Conservation (phyloP, 2,113 vertebrate genomes). For the Muscicapa adusta region DNA sequence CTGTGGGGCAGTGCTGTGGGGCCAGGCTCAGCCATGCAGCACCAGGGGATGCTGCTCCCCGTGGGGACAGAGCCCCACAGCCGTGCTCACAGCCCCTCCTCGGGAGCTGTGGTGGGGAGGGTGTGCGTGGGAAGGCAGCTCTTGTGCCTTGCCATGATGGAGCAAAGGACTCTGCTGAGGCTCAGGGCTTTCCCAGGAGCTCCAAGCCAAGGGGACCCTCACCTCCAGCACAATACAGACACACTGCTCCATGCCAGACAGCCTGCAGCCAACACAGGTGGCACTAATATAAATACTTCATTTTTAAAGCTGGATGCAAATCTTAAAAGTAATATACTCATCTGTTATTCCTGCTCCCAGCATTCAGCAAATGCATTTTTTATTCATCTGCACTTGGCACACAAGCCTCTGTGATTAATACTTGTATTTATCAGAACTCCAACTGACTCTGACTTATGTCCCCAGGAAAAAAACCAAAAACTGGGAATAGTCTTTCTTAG, state of each 20-base stretch:
- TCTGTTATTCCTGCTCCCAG: background rate
- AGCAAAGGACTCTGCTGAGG: background rate
- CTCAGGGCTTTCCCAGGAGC: background rate
- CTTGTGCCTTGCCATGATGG: fast-evolving
- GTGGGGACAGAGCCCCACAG: fast-evolving
- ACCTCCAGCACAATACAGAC: background rate
- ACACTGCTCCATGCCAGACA: background rate
- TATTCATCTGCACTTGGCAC: background rate
- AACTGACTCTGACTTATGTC: background rate
- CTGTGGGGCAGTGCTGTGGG: background rate
- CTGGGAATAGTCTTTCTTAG: background rate
- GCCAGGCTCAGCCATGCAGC: fast-evolving
- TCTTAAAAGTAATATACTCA: background rate
- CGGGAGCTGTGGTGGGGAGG: fast-evolving
- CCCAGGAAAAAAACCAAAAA: background rate
- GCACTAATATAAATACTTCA: background rate
- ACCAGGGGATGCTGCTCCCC: fast-evolving
- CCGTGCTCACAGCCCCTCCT: background rate
- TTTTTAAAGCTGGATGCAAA: background rate
- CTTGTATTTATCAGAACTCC: background rate
- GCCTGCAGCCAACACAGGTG: background rate
- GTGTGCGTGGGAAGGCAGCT: background rate
- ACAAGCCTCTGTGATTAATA: background rate
- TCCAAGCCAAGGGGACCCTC: background rate
- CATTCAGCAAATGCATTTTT: background rate